These are phyloP conservation scores for Heliconius cydno DNA, from an alignment of 2,888 invertebrate genomes.

Conservation along the genomic window DNA sequence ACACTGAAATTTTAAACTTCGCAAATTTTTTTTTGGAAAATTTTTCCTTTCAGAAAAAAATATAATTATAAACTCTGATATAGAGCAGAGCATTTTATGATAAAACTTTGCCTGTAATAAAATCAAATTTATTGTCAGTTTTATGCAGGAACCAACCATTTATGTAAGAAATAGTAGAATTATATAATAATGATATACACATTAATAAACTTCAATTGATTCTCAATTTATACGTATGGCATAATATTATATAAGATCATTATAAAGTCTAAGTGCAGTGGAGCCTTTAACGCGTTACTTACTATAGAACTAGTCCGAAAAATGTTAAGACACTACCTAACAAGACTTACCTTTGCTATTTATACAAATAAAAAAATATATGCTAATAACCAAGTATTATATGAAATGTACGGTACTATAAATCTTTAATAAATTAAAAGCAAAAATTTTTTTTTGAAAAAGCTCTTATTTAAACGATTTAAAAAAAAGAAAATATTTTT, in stretches of 20 bases:
- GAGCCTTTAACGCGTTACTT: neutral
- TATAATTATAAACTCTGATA: too few species aligned
- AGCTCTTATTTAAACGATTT: too few species aligned
- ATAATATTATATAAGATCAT: conserved; percentile 1
- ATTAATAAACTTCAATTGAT: conserved; percentile 15
- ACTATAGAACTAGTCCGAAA: neutral
- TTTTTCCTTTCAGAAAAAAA: neutral
- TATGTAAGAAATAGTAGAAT: neutral
- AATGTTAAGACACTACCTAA: neutral
- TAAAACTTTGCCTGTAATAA: neutral
- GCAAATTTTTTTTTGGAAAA: neutral
- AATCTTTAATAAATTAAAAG: too few species aligned
- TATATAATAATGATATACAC: neutral
- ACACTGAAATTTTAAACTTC: conserved; percentile 20
- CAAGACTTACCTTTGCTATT: neutral
- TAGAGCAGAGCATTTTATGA: too few species aligned
- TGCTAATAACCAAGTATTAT: too few species aligned
- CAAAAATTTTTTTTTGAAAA: too few species aligned
- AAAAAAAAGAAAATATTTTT: too few species aligned
- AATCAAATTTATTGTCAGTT: neutral
- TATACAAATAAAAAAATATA: too few species aligned
- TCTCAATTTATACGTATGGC: conserved; percentile 1
- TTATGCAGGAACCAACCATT: neutral
- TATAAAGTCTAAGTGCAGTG: neutral
- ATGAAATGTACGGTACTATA: too few species aligned